Evolutionary conservation across 2,797 vertebrate genomes (phyloP).

Genomic region (Labeo calbasu): DNA sequence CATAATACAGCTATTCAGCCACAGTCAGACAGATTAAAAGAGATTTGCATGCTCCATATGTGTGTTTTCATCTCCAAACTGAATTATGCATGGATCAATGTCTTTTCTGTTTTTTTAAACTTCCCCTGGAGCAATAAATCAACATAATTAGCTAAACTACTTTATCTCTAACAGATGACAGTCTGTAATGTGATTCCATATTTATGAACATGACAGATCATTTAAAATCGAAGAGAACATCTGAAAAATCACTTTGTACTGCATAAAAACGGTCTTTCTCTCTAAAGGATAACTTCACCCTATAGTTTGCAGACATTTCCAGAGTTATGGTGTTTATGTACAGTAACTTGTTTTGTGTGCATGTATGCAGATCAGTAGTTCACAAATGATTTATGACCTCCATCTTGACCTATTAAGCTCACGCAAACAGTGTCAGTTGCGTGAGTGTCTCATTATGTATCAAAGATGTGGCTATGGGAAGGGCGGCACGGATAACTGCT

Average conservation of each 20-base stretch:
- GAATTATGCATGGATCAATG: conserved; percentile 17
- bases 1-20: conserved; percentile 20
- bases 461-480: neutral
- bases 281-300: neutral
- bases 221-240: neutral
- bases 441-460: neutral
- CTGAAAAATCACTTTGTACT: neutral
- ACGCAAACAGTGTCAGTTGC: neutral
- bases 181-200: neutral
- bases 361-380: neutral
- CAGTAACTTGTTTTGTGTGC: neutral
- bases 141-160: neutral
- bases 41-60: conserved; percentile 26
- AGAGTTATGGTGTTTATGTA: neutral
- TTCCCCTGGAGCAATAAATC: conserved; percentile 8
- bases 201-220: conserved; percentile 6
- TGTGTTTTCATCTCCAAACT: conserved; percentile 15
- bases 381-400: neutral
- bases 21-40: neutral
- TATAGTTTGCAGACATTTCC: neutral
- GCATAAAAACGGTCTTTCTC: neutral
- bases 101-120: neutral
- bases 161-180: neutral
- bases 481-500: neutral
- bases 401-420: conserved; percentile 2